Conservation (phyloP, 2,113 vertebrate genomes). For the Pipa parva region DNA sequence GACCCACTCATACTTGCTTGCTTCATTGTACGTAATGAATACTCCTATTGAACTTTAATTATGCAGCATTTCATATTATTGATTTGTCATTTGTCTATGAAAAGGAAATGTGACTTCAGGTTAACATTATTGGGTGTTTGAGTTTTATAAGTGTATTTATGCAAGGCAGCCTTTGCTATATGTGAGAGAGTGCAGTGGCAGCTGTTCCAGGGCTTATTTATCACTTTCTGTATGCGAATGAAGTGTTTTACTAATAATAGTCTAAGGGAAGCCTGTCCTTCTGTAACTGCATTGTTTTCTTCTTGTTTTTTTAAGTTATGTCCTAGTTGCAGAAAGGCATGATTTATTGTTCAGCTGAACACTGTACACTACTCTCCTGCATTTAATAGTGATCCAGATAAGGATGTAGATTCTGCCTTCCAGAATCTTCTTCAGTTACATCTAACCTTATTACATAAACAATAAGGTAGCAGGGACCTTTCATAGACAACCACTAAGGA, state of each 20-base stretch:
- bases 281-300: background rate
- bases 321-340: constrained; percentile 12
- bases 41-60: constrained; percentile 33
- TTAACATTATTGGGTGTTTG: constrained; percentile 16
- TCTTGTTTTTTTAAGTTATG: constrained; percentile 1
- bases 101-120: constrained; percentile 24
- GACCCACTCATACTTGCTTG: background rate
- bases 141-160: constrained; percentile 13
- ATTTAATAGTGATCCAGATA: too few species aligned
- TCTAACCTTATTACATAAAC: too few species aligned
- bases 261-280: constrained; percentile 14
- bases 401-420: too few species aligned
- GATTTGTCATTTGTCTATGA: constrained; percentile 30
- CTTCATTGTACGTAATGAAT: background rate
- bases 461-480: too few species aligned
- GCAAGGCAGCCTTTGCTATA: background rate
- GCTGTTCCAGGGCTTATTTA: background rate
- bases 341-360: background rate
- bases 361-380: too few species aligned
- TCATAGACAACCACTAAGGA: too few species aligned
- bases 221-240: background rate
- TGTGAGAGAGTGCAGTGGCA: background rate
- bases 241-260: constrained; percentile 11
- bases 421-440: too few species aligned
- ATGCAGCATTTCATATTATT: constrained; percentile 30